Evolutionary conservation across 2,888 invertebrate species (phyloP).

Genomic region (Opisthograptis luteolata): DNA sequence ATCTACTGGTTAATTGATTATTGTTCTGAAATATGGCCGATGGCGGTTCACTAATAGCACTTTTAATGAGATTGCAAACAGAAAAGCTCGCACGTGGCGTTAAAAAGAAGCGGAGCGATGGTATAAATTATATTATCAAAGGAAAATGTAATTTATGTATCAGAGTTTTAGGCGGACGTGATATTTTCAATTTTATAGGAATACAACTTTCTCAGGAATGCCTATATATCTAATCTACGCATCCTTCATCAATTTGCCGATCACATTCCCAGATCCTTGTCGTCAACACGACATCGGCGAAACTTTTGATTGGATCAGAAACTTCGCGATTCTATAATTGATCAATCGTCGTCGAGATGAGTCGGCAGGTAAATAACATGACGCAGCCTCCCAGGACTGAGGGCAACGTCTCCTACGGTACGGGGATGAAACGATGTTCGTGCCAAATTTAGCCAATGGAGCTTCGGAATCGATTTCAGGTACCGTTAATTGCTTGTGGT

Average conservation of each 20-base stretch:
- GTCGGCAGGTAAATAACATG: slow-evolving; percentile 1
- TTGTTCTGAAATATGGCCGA: neutral
- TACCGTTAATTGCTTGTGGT: too few species aligned
- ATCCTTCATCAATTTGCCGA: slow-evolving; percentile 9
- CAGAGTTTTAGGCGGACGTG: too few species aligned
- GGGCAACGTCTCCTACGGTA: neutral
- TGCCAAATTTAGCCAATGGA: too few species aligned
- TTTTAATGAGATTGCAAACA: slow-evolving; percentile 11
- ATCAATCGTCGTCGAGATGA: slow-evolving; percentile 10
- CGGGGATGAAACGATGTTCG: too few species aligned
- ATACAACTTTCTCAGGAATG: too few species aligned
- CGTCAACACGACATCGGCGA: slow-evolving; percentile 9
- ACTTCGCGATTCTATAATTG: slow-evolving; percentile 11
- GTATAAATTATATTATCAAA: too few species aligned
- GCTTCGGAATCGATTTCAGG: too few species aligned
- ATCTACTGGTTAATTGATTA: slow-evolving; percentile 16
- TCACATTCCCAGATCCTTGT: slow-evolving; percentile 9
- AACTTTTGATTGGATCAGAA: slow-evolving; percentile 22
- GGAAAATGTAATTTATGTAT: too few species aligned
- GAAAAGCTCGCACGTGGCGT: neutral
- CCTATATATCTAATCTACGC: neutral
- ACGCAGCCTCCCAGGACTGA: neutral
- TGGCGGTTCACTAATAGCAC: slow-evolving; percentile 1
- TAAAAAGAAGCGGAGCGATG: neutral
- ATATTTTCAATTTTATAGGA: too few species aligned